Evolutionary conservation across 2,888 invertebrate species (phyloP).

Genomic region (Pimpla rufipes): DNA sequence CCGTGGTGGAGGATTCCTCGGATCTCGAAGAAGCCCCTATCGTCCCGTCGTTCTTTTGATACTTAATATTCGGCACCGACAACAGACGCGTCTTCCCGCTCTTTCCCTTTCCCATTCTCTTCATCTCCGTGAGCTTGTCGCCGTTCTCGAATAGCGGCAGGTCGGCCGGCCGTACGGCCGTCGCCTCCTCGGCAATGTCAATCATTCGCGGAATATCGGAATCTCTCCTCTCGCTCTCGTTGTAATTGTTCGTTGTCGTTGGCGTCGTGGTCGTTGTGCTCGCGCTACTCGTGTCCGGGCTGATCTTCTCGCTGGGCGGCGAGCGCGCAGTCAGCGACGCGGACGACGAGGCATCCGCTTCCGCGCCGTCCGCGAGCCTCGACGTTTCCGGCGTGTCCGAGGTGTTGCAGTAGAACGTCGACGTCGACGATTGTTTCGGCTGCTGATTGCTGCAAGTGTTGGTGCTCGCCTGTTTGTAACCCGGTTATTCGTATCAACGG

Average conservation of each 20-base stretch:
- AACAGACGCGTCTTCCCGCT: slow-evolving; percentile 89
- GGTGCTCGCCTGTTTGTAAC: slow-evolving; percentile 62
- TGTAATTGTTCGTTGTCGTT: slow-evolving; percentile 37
- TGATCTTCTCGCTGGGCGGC: slow-evolving; percentile 57
- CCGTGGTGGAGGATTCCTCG: slow-evolving; percentile 68
- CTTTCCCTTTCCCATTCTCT: slow-evolving; percentile 86
- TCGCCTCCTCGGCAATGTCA: slow-evolving; percentile 44
- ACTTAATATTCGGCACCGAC: slow-evolving; percentile 92
- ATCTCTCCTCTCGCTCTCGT: slow-evolving; percentile 54
- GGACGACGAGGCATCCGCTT: slow-evolving; percentile 30
- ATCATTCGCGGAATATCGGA: slow-evolving; percentile 42
- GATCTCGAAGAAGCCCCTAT: slow-evolving; percentile 70
- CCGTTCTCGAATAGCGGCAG: slow-evolving; percentile 87
- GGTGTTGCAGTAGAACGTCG: slow-evolving; percentile 78
- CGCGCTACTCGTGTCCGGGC: slow-evolving; percentile 57
- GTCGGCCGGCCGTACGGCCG: slow-evolving; percentile 87
- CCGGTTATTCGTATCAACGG: slow-evolving; percentile 47
- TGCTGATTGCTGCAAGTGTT: slow-evolving; percentile 59
- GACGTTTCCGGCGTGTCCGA: slow-evolving; percentile 72
- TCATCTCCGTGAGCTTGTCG: slow-evolving; percentile 84
- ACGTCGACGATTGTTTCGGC: slow-evolving; percentile 67
- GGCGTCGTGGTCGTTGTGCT: slow-evolving; percentile 52
- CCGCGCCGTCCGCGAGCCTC: slow-evolving; percentile 47
- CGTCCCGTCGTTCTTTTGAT: slow-evolving; percentile 85
- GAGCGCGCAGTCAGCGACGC: slow-evolving; percentile 36